These are phyloP conservation scores for Craseonycteris thonglongyai DNA, from an alignment of 2,113 vertebrate genomes.

Conservation along the genomic window DNA sequence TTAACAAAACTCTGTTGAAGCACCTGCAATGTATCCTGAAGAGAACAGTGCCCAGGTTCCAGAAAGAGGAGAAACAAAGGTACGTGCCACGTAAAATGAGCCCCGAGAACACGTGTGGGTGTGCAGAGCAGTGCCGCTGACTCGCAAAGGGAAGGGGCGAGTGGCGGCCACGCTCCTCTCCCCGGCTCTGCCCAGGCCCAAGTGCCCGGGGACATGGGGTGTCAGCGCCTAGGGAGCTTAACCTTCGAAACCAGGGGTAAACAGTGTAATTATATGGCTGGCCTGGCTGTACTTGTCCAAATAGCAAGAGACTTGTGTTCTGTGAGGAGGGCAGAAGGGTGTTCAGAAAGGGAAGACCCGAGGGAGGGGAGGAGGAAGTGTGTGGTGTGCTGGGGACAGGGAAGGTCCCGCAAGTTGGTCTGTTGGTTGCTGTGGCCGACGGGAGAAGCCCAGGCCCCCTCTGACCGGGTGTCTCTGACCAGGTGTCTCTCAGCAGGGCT, in stretches of 20 bases:
- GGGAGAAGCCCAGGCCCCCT: not conserved
- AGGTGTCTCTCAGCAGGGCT: not conserved
- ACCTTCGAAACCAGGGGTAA: not conserved
- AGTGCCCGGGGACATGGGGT: not conserved
- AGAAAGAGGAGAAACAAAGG: not conserved
- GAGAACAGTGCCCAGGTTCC: not conserved
- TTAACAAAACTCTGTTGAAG: not conserved
- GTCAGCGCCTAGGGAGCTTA: not conserved
- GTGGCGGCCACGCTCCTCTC: not conserved
- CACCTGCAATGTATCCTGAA: not conserved
- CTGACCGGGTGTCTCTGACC: not conserved
- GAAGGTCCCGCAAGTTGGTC: not conserved
- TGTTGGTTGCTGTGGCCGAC: rapidly evolving
- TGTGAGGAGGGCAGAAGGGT: not conserved
- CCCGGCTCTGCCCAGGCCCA: not conserved
- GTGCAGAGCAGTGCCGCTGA: rapidly evolving
- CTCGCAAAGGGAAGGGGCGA: too few relatives aligned
- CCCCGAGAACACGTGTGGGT: rapidly evolving
- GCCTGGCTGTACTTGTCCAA: too few relatives aligned
- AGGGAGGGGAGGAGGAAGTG: not conserved
- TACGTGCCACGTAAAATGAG: rapidly evolving
- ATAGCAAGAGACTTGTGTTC: not conserved
- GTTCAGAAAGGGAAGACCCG: not conserved
- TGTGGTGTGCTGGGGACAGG: too few relatives aligned
- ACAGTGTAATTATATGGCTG: not conserved